Evolutionary conservation across 1,140 invertebrate genomes (phyloP).

Genomic region (Stegodyphus dumicola): DNA sequence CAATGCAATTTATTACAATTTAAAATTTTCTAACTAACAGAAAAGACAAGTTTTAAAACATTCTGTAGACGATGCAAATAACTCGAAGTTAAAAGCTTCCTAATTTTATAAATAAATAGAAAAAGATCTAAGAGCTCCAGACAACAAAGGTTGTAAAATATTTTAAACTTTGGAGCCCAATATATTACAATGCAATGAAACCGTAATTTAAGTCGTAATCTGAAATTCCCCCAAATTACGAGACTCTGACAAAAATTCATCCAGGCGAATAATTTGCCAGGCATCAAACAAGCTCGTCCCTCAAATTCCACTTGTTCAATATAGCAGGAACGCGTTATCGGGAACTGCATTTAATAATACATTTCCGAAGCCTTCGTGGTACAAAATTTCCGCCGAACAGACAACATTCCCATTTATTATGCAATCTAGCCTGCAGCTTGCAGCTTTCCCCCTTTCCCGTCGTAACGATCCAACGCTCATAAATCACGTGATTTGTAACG

Average conservation of each 20-base stretch:
- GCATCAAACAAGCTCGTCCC: too few species aligned
- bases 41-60: too few species aligned
- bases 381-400: constrained; percentile 4
- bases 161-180: background rate
- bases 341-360: constrained; percentile 12
- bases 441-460: constrained; percentile 2
- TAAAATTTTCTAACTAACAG: too few species aligned
- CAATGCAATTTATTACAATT: too few species aligned
- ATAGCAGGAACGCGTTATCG: background rate
- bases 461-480: constrained; percentile 32
- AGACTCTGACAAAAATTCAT: too few species aligned
- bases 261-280: too few species aligned
- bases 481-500: constrained; percentile 33
- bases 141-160: background rate
- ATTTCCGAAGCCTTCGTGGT: constrained; percentile 22
- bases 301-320: background rate
- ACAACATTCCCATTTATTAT: constrained; percentile 28
- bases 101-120: too few species aligned
- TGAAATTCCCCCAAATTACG: background rate
- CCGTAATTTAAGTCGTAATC: background rate
- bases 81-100: too few species aligned
- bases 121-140: too few species aligned
- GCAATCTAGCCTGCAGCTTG: background rate
- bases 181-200: background rate
- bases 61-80: too few species aligned